Conservation (phyloP, 2,797 vertebrate species). For the Lycodopsis pacificus region DNA sequence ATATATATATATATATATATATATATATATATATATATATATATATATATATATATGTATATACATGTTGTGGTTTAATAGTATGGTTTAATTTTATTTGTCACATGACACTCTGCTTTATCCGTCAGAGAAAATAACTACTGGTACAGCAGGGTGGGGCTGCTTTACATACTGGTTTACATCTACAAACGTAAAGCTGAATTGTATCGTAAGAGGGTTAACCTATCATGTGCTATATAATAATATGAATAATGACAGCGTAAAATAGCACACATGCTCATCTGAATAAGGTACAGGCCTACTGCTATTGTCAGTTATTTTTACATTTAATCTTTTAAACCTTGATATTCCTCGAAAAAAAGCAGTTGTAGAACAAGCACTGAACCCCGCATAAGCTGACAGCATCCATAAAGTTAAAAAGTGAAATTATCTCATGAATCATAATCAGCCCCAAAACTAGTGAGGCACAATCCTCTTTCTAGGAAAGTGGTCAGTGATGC, state of each 20-base stretch:
- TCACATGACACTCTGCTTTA: neutral
- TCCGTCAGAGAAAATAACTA: neutral
- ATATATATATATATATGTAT: too few relatives aligned
- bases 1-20: neutral
- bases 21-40: too few relatives aligned
- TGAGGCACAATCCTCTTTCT: neutral
- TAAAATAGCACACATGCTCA: neutral
- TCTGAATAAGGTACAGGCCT: too few relatives aligned
- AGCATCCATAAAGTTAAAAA: neutral
- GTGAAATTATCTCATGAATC: neutral
- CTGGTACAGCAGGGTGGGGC: constrained; percentile 36
- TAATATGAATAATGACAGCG: neutral
- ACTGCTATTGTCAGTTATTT: neutral
- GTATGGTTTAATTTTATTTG: neutral
- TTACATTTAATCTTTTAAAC: neutral
- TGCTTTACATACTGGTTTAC: constrained; percentile 10
- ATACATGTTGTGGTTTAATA: neutral
- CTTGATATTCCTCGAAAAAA: neutral
- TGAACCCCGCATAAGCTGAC: neutral
- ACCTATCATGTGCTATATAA: neutral
- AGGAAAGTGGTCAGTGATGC: constrained; percentile 17
- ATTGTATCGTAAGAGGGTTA: neutral
- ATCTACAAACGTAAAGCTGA: neutral
- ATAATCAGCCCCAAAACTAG: neutral
- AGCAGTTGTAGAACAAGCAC: neutral